Evolutionary conservation across 2,888 invertebrate species (phyloP), one percentile per base, ranked within the genome.

Genomic region (Halocaridina rubra): DNA sequence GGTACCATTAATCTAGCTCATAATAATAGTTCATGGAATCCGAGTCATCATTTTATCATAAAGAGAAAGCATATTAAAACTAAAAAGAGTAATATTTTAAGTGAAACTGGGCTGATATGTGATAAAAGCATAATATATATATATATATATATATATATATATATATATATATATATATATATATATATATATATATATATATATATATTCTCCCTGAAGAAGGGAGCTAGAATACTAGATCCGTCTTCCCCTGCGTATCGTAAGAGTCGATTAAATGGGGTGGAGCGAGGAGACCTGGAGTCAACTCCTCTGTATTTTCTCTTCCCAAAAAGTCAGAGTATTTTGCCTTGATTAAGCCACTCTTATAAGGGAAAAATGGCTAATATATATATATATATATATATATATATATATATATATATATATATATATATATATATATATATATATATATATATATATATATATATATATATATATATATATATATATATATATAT

Each of bases 381-480:
- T 22, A 33, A 33, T 19, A 32, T 33, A 30, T 19, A 30, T 32
- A n/a, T 33, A 16, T 30, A 72, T 30, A 30, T 64, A 64, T 64
- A 64, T 64, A 64, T 64, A 64, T 16, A 71, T 32, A 30, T 5
- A 69, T 69, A 69, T 3, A 27, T 69, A 27, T 64, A 64, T 64
- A 64, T 27, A 69, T 32, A 71, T 32, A 13, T 32, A 71, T 32
- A 32, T 71, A 33, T 22, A 32, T 71, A 32, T 32, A 71, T 71
- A 32, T 13, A 71, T 32, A 71, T 32, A 64, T 64, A 64, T 64
- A 64, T 64, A 64, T 64, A 64, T 64, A 64, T 64, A 64, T 64
- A 64, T 64, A 64, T 64, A 64, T 64, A 64, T 64, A 64, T 64
- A 64, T 64, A 64, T 72, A 72, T 72, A 72, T 30, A 30, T 72